phyloP scores from a whole-genome alignment of 2,888 invertebrate genomes.

The Copidosoma aretas region DNA sequence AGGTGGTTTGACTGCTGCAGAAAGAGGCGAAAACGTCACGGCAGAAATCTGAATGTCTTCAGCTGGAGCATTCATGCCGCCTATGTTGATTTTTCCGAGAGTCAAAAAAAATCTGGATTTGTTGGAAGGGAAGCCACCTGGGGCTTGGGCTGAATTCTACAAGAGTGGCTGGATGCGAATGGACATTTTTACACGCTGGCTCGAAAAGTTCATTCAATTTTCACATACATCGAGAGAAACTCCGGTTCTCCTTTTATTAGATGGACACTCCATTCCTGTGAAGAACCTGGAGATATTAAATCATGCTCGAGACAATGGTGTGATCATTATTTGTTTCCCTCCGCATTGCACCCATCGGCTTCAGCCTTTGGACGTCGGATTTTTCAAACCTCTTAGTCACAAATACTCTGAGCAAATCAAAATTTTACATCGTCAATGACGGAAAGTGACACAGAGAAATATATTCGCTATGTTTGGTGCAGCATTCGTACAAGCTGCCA shows the following conservation, averaged over 20 bases:
- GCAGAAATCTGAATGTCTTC: slow-evolving; percentile 48
- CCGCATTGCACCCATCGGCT: slow-evolving; percentile 49
- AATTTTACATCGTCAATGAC: neutral
- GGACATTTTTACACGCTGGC: slow-evolving; percentile 43
- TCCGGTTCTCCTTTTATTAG: slow-evolving; percentile 52
- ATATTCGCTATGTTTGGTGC: no score
- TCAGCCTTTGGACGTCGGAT: slow-evolving; percentile 47
- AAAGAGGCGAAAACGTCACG: slow-evolving; percentile 48
- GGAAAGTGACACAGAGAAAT: no score
- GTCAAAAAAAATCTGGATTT: slow-evolving; percentile 27
- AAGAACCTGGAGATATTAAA: slow-evolving; percentile 50
- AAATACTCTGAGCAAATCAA: slow-evolving; percentile 43
- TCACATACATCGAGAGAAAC: slow-evolving; percentile 47
- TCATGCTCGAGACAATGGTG: slow-evolving; percentile 44
- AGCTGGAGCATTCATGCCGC: slow-evolving; percentile 40
- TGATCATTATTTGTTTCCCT: slow-evolving; percentile 53
- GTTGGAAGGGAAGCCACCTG: neutral
- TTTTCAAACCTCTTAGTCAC: no score
- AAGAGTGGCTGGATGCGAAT: slow-evolving; percentile 20
- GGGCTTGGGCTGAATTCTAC: slow-evolving; percentile 30
- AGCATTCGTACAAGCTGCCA: no score
- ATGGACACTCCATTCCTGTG: slow-evolving; percentile 54
- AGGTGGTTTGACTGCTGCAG: slow-evolving; percentile 48
- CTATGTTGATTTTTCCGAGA: slow-evolving; percentile 19
- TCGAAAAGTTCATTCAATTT: slow-evolving; percentile 57